phyloP scores from a whole-genome alignment of 2,888 invertebrate species.

The Drosophila fulvimacula region DNA sequence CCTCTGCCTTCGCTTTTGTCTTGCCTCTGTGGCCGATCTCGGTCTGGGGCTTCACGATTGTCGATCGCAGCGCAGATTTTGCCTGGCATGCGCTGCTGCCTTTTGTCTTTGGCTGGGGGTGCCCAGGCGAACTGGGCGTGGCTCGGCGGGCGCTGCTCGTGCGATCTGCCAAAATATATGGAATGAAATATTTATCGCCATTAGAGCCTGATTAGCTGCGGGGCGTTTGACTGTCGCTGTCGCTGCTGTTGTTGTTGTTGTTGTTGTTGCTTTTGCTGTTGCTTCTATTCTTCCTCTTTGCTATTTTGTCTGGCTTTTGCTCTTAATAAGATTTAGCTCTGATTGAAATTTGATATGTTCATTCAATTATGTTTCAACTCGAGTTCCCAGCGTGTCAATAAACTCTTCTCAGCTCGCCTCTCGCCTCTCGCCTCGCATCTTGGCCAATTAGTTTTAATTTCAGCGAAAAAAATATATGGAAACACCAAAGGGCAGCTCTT shows the following conservation, averaged over 20 bases:
- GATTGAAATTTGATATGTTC: slow-evolving; percentile 78
- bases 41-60: slow-evolving; percentile 42
- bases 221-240: slow-evolving; percentile 61
- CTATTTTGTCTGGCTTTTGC: slow-evolving; percentile 27
- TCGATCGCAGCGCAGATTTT: slow-evolving; percentile 67
- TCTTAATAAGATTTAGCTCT: slow-evolving; percentile 72
- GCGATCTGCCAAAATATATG: slow-evolving; percentile 63
- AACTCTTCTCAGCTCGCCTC: slow-evolving; percentile 36
- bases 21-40: slow-evolving; percentile 28
- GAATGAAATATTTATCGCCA: slow-evolving; percentile 80
- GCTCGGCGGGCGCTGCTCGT: slow-evolving; percentile 32
- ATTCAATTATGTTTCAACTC: slow-evolving; percentile 63
- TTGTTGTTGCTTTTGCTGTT: neutral
- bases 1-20: neutral
- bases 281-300: slow-evolving; percentile 6
- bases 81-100: slow-evolving; percentile 40
- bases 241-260: neutral
- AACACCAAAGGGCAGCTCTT: slow-evolving; percentile 17
- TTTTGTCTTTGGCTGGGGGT: slow-evolving; percentile 6
- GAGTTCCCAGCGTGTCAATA: slow-evolving; percentile 63
- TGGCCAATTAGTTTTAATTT: slow-evolving; percentile 31
- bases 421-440: neutral
- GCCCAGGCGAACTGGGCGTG: slow-evolving; percentile 51
- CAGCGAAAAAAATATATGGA: neutral
- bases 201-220: slow-evolving; percentile 80